A percentile compares a stretch with the other conserved stretches of the same genome.
Conservation (phyloP, 2,888 invertebrate species). For the Coecobrya sp. region DNA sequence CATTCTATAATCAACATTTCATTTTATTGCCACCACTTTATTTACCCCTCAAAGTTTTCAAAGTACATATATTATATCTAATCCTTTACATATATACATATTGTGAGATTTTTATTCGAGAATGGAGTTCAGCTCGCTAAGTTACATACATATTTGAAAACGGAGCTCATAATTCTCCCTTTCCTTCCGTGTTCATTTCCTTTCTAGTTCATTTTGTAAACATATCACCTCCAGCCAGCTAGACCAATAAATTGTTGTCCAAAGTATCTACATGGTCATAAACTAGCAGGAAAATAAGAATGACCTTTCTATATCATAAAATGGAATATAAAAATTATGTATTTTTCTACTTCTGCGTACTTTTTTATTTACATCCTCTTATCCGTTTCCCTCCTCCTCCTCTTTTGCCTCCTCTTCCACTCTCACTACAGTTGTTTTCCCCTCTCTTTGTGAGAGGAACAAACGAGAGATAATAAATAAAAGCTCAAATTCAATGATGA, state of each 20-base stretch:
- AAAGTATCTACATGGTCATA: not conserved
- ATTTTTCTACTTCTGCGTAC: not conserved
- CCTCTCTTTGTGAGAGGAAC: not conserved
- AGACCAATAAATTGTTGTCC: not conserved
- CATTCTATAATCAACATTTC: not conserved
- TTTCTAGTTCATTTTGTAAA: not conserved
- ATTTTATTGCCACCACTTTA: not conserved
- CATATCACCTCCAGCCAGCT: not conserved
- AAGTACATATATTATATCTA: too few species aligned
- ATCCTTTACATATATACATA: too few species aligned
- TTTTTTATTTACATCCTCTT: not conserved
- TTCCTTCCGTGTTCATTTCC: conserved; percentile 30
- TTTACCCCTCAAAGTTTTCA: too few species aligned
- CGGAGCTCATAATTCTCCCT: not conserved
- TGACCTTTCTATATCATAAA: not conserved
- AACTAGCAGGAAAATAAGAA: not conserved
- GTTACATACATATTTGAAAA: not conserved
- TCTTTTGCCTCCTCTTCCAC: not conserved
- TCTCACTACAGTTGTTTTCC: not conserved
- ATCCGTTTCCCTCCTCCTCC: not conserved
- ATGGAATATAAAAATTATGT: not conserved
- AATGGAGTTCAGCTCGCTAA: not conserved
- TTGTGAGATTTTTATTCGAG: not conserved
- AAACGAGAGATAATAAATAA: conserved; percentile 6
- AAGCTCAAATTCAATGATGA: not conserved